A percentile compares a stretch with the other conserved stretches of the same genome.
Conservation (phyloP, 2,888 invertebrate species). For the Alitta virens region DNA sequence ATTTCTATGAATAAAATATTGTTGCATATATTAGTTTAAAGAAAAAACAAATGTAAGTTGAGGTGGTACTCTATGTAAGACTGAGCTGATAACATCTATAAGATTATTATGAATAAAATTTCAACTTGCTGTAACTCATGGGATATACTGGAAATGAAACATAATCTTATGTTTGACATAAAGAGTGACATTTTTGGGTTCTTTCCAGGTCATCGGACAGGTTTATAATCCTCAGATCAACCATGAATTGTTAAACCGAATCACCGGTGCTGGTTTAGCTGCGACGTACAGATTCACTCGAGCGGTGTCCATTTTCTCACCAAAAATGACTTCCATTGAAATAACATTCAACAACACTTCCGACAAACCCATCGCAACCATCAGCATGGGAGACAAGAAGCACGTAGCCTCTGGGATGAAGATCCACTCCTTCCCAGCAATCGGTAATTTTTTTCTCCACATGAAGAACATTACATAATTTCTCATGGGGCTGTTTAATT, state of each 20-base stretch:
- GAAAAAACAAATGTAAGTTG: too few relatives aligned
- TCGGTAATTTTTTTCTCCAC: too few relatives aligned
- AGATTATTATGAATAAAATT: too few relatives aligned
- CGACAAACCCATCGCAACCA: constrained; percentile 66
- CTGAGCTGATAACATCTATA: too few relatives aligned
- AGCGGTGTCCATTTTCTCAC: constrained; percentile 67
- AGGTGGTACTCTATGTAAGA: too few relatives aligned
- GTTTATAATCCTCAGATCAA: constrained; percentile 14
- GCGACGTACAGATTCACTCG: constrained; percentile 54
- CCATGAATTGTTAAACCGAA: constrained; percentile 52
- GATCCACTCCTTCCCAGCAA: constrained; percentile 72
- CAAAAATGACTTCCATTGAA: constrained; percentile 78
- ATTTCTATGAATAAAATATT: too few relatives aligned
- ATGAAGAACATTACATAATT: too few relatives aligned
- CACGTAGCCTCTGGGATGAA: constrained; percentile 71
- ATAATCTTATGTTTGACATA: too few relatives aligned
- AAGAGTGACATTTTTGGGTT: not conserved
- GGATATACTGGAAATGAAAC: too few relatives aligned
- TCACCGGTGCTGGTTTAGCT: constrained; percentile 58
- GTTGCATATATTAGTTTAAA: too few relatives aligned
- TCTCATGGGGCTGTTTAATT: too few relatives aligned
- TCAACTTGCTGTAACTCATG: too few relatives aligned
- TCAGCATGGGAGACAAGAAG: constrained; percentile 75
- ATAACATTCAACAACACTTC: constrained; percentile 75
- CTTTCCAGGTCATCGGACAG: constrained; percentile 25